Evolutionary conservation across 1,140 invertebrate species (phyloP), one percentile per base, ranked within the genome.

Genomic region (Homalodisca vitripennis): DNA sequence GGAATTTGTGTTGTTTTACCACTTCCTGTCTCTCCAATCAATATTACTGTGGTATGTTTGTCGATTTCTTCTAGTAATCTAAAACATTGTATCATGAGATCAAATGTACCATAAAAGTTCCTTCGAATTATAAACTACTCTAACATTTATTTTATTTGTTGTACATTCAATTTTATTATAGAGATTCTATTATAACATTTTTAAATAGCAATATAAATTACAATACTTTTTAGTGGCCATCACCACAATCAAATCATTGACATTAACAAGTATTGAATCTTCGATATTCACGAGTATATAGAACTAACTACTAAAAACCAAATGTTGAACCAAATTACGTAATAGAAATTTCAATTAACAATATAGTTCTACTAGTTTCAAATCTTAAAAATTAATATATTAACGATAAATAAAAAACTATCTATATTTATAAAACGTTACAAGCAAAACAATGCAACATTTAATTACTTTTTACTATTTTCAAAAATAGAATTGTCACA

Each of bases 1-100:
- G 94, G 93, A 64, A 97, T 91, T 79, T 97, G 93, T 1, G 94
- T 97, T 0, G 92, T 95, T 81, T 96, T 97, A 0, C 92, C 94
- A 79, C 91, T 89, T 2, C 93, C 94, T 1, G 94, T 96, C 80
- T 96, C 94, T 6, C 93, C 93, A 74, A 97, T 89, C 17, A 97
- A 81, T 48, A 97, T 87, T 1, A 92, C 74, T 1, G 88, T 91
- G 41, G 82, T 80, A 71, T 85, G 74, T 55, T 79, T 80, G 17
- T 80, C 77, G 47, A 88, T 84, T 73, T 86, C 80, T 67, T 84
- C 79, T 1, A 88, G 73, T 22, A 88, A 72, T 66, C 84, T 86
- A 70, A 2, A 79, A 78, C 70, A 63, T 6, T 3, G 6, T 3
- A 24, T 57, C 12, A 65, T 27, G 12, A n/a, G 20, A 22, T 22